These are phyloP conservation scores for Leptodirus hochenwartii DNA, from an alignment of 2,888 invertebrate species.

Conservation along the genomic window DNA sequence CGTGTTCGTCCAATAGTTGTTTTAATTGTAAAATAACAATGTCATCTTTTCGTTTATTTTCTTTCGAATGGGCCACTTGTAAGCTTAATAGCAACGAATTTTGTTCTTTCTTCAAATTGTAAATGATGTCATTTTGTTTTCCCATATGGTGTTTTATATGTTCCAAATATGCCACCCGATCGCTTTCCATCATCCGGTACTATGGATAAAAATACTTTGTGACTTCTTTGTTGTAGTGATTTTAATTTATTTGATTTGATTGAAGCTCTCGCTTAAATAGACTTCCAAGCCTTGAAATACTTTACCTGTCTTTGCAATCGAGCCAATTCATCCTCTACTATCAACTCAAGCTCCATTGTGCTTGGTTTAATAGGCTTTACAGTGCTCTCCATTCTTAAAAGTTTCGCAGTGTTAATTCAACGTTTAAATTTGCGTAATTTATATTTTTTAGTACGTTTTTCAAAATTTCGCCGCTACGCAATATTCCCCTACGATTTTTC, in stretches of 20 bases:
- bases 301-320: slow-evolving; percentile 11
- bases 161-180: slow-evolving; percentile 48
- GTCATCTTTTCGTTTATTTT: slow-evolving; percentile 35
- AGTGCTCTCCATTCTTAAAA: too few relatives aligned
- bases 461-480: too few relatives aligned
- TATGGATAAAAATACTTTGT: too few relatives aligned
- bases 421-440: too few relatives aligned
- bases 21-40: slow-evolving; percentile 33
- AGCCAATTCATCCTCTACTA: slow-evolving; percentile 9
- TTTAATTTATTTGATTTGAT: too few relatives aligned
- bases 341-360: slow-evolving; percentile 7
- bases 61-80: slow-evolving; percentile 36
- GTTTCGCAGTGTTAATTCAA: too few relatives aligned
- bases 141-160: slow-evolving; percentile 46
- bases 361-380: too few relatives aligned
- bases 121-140: slow-evolving; percentile 42
- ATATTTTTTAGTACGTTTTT: too few relatives aligned
- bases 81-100: slow-evolving; percentile 41
- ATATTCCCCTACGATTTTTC: too few relatives aligned
- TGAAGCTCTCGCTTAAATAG: too few relatives aligned
- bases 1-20: slow-evolving; percentile 33
- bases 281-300: too few relatives aligned
- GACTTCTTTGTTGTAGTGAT: too few relatives aligned
- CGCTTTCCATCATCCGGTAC: slow-evolving; percentile 71
- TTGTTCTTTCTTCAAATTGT: slow-evolving; percentile 38